Conservation (phyloP, 1,140 invertebrate genomes). For the Hyphantria cunea region DNA sequence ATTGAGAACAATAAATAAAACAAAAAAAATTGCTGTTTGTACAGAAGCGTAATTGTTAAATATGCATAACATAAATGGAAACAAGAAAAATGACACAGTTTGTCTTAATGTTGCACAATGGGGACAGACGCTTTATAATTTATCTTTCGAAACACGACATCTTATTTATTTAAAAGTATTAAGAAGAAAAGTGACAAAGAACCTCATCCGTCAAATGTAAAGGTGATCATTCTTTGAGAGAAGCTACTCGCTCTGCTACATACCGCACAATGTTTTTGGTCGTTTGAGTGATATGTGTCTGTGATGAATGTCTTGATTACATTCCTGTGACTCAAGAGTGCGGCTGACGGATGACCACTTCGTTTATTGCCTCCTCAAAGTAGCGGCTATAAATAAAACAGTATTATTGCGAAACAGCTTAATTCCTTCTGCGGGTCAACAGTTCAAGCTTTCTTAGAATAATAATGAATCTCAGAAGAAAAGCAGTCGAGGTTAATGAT, state of each 20-base stretch:
- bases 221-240: constrained; percentile 41
- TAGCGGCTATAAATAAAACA: constrained; percentile 45
- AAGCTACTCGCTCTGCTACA: constrained; percentile 18
- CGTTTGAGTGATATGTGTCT: constrained; percentile 42
- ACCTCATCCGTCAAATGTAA: constrained; percentile 42
- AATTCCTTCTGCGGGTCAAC: constrained; percentile 2
- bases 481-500: too few relatives aligned
- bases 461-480: too few relatives aligned
- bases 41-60: too few relatives aligned
- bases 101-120: too few relatives aligned
- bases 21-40: too few relatives aligned
- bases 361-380: constrained; percentile 46
- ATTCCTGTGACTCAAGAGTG: constrained; percentile 51
- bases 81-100: too few relatives aligned
- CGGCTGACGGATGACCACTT: constrained; percentile 54
- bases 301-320: constrained; percentile 63
- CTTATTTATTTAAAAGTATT: constrained; percentile 14
- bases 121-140: too few relatives aligned
- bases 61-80: too few relatives aligned
- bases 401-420: constrained; percentile 13
- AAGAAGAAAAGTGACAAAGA: constrained; percentile 7
- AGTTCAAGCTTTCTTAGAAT: too few relatives aligned
- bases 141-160: neutral
- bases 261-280: constrained; percentile 36
- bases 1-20: too few relatives aligned